Conservation (phyloP, 2,888 invertebrate species). For the Brachyptera risi region DNA sequence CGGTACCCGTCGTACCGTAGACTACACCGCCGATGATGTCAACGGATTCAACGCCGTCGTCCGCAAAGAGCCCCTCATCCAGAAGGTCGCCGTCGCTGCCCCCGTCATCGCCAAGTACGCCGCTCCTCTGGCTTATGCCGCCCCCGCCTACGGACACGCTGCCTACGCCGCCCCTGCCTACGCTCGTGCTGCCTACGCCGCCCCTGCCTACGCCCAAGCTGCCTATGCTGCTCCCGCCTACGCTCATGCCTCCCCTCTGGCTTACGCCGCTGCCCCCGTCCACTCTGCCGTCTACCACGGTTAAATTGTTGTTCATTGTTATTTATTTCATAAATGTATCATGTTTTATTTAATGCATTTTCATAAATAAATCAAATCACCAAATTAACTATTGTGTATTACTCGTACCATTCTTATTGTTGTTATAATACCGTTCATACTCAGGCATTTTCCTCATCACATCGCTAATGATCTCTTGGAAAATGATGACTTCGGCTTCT, state of each 20-base stretch:
- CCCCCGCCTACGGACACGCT: not conserved
- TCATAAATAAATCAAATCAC: not conserved
- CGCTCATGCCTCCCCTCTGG: conserved; percentile 8
- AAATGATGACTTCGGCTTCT: no score
- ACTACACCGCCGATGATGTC: conserved; percentile 31
- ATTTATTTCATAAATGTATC: not conserved
- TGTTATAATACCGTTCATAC: no score
- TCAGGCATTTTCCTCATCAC: no score
- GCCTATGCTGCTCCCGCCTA: conserved; percentile 14
- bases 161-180: conserved; percentile 1
- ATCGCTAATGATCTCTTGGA: no score
- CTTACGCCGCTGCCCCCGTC: not conserved
- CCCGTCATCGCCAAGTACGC: conserved; percentile 2
- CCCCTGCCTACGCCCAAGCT: conserved; percentile 11
- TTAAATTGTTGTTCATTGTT: not conserved
- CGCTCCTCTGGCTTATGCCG: not conserved
- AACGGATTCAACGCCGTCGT: conserved; percentile 34
- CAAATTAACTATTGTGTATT: no score
- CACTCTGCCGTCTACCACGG: not conserved
- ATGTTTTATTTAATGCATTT: not conserved
- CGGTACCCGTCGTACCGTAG: conserved; percentile 30
- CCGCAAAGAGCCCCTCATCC: conserved; percentile 21
- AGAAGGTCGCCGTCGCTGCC: conserved; percentile 23
- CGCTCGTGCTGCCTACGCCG: no score
- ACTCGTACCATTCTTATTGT: no score